A percentile compares a stretch with the other conserved stretches of the same genome.
Evolutionary conservation across 1,140 invertebrate genomes (phyloP).

Genomic region (Diprion similis): DNA sequence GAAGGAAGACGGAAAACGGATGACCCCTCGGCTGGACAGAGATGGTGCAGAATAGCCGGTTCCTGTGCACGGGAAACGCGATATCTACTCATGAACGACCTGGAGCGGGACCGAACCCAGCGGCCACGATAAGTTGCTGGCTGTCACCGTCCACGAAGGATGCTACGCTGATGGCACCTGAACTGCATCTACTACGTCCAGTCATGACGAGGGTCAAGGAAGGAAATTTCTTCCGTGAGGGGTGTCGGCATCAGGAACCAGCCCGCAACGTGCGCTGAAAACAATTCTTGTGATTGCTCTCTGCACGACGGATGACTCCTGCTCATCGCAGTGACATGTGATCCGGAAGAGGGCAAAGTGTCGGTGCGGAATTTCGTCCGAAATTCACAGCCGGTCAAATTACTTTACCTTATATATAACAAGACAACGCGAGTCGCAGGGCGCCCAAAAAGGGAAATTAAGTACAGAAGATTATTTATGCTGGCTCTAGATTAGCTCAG

Average conservation of each 20-base stretch:
- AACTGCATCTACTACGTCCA: background rate
- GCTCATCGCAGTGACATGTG: background rate
- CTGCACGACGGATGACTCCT: background rate
- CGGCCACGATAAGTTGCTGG: background rate
- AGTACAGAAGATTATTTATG: background rate
- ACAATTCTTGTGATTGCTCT: background rate
- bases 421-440: too few species aligned
- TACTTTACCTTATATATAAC: too few species aligned
- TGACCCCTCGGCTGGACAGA: background rate
- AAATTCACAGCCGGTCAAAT: too few species aligned
- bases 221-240: background rate
- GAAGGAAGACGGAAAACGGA: conserved; percentile 3
- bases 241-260: background rate
- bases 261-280: background rate
- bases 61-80: background rate
- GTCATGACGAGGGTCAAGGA: background rate
- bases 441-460: background rate
- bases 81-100: background rate
- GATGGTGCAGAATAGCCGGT: background rate
- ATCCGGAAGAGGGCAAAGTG: background rate
- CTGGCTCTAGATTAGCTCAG: background rate
- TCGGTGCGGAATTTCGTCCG: too few species aligned
- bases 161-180: conserved; percentile 3
- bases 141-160: background rate
- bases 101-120: background rate